A percentile compares a stretch with the other conserved stretches of the same genome.
phyloP scores from a whole-genome alignment of 2,113 vertebrate species.

The Vimba vimba region DNA sequence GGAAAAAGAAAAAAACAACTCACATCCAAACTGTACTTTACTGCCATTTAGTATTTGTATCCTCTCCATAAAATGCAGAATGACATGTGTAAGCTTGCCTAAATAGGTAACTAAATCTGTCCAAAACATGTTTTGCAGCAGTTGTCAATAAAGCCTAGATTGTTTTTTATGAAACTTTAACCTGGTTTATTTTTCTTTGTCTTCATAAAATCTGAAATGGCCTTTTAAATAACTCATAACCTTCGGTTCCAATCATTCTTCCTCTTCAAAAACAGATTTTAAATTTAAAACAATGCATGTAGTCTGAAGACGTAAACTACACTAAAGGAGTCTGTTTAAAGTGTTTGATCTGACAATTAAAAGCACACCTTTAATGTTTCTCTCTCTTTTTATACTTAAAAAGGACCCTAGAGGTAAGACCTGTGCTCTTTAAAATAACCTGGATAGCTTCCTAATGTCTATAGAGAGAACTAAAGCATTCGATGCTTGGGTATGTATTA shows the following conservation, averaged over 20 bases:
- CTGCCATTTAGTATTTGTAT: slow-evolving; percentile 90
- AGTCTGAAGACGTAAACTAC: slow-evolving; percentile 77
- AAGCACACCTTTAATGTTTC: slow-evolving; percentile 82
- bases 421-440: slow-evolving; percentile 82
- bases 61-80: slow-evolving; percentile 95
- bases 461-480: slow-evolving; percentile 80
- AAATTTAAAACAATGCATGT: slow-evolving; percentile 84
- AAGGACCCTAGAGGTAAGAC: slow-evolving; percentile 86
- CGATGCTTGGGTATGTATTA: slow-evolving; percentile 84
- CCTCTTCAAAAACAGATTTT: slow-evolving; percentile 76
- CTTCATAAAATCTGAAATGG: slow-evolving; percentile 83
- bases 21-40: slow-evolving; percentile 79
- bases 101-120: slow-evolving; percentile 99
- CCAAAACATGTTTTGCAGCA: slow-evolving; percentile 94
- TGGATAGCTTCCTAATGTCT: slow-evolving; percentile 85
- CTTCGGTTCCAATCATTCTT: slow-evolving; percentile 75
- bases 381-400: slow-evolving; percentile 86
- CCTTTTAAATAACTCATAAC: slow-evolving; percentile 76
- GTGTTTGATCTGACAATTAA: slow-evolving; percentile 75
- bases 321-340: slow-evolving; percentile 80
- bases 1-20: slow-evolving; percentile 13
- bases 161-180: slow-evolving; percentile 97
- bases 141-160: slow-evolving; percentile 99
- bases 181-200: slow-evolving; percentile 96
- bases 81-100: slow-evolving; percentile 98